Percentiles rank a stretch among this genome's conserved stretches.
phyloP scores from a whole-genome alignment of 2,797 vertebrate genomes.

The Microctenopoma stevenorrisi region DNA sequence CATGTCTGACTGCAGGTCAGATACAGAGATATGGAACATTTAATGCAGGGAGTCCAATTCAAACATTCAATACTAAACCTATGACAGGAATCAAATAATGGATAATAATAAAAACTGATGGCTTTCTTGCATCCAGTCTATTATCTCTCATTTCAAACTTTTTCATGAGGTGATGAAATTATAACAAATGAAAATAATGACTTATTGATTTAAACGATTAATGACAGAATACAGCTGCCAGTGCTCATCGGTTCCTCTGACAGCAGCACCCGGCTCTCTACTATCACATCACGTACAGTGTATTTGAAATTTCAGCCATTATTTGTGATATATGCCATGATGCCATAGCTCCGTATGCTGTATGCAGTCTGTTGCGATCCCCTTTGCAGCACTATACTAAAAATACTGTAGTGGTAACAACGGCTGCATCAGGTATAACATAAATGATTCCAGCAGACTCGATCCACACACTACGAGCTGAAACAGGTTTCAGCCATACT shows the following conservation, averaged over 20 bases:
- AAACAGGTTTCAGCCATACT: slow-evolving; percentile 56
- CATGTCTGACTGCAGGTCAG: background rate
- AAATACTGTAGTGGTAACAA: background rate
- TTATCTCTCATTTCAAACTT: background rate
- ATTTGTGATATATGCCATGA: background rate
- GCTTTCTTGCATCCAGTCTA: background rate
- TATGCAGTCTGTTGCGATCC: background rate
- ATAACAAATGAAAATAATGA: background rate
- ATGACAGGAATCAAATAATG: background rate
- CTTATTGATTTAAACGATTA: no score
- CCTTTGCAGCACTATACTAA: background rate
- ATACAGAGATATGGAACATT: slow-evolving; percentile 9
- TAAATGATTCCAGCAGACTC: slow-evolving; percentile 31
- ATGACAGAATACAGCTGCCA: background rate
- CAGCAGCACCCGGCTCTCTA: background rate
- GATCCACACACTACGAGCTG: slow-evolving; percentile 44
- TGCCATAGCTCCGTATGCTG: background rate
- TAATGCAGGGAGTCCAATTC: background rate
- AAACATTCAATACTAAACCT: background rate
- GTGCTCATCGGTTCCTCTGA: background rate
- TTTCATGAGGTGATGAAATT: background rate
- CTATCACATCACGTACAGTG: background rate
- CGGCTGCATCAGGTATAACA: slow-evolving; percentile 12
- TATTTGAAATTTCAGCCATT: background rate
- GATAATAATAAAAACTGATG: no score